Percentiles rank a stretch among this genome's conserved stretches.
phyloP scores from a whole-genome alignment of 2,113 vertebrate species.

The Loxodonta africana region DNA sequence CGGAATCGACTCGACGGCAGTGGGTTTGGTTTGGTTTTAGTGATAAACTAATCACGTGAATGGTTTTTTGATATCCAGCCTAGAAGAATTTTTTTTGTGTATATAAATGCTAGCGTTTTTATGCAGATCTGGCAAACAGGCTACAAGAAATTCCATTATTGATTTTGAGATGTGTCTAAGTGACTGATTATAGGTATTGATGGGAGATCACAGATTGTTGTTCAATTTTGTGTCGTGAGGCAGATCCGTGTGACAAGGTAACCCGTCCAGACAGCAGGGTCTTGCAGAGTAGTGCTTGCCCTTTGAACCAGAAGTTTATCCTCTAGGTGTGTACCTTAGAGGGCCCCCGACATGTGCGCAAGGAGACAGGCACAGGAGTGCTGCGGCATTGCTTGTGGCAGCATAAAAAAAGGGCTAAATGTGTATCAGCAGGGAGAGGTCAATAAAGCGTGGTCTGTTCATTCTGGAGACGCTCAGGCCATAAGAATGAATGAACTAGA shows the following conservation, averaged over 20 bases:
- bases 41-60: not conserved
- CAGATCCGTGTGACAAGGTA: not conserved
- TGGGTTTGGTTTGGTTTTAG: too few species aligned
- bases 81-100: not conserved
- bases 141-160: fast-evolving
- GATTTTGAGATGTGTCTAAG: not conserved
- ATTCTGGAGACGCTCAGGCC: not conserved
- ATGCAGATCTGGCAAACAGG: not conserved
- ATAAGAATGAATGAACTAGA: not conserved
- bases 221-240: not conserved
- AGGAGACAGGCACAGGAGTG: not conserved
- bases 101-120: not conserved
- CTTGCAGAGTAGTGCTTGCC: not conserved
- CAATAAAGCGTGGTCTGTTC: fast-evolving
- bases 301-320: not conserved
- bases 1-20: too few species aligned
- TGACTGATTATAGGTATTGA: not conserved
- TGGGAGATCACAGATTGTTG: fast-evolving
- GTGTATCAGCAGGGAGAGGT: not conserved
- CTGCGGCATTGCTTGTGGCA: fast-evolving
- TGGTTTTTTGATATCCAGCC: not conserved
- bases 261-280: not conserved
- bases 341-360: fast-evolving
- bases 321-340: not conserved
- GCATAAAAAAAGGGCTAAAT: too few species aligned